Conservation (phyloP, 2,888 invertebrate species). For the Thera obeliscata region DNA sequence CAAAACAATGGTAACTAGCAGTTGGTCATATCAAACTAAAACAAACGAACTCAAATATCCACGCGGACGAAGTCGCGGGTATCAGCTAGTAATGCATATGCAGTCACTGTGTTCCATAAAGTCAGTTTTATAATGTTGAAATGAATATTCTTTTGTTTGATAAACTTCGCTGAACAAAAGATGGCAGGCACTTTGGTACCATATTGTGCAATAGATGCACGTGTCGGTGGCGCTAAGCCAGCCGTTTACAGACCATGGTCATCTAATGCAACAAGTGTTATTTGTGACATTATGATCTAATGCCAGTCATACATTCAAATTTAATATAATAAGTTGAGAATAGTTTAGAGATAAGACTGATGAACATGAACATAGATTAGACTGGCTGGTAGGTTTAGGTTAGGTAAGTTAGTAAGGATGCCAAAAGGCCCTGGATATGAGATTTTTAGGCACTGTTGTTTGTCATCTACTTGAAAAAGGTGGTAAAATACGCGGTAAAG, state of each 20-base stretch:
- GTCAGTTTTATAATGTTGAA: constrained; percentile 3
- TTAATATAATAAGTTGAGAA: background rate
- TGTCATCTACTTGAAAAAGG: background rate
- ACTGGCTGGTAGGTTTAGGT: too few species aligned
- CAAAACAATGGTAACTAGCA: too few species aligned
- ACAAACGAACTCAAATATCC: too few species aligned
- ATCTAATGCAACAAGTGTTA: constrained; percentile 59
- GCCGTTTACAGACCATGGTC: constrained; percentile 51
- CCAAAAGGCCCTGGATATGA: too few species aligned
- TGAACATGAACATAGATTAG: too few species aligned
- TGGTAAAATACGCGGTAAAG: constrained; percentile 15
- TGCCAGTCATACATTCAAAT: constrained; percentile 22
- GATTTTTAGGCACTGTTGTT: background rate
- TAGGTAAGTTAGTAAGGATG: too few species aligned
- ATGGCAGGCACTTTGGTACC: constrained; percentile 27
- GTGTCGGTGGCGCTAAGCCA: constrained; percentile 63
- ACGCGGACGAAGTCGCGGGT: too few species aligned
- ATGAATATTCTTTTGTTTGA: constrained; percentile 37
- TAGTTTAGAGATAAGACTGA: background rate
- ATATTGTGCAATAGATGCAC: constrained; percentile 53
- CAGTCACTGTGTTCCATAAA: too few species aligned
- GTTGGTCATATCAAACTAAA: too few species aligned
- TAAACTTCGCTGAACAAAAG: constrained; percentile 25
- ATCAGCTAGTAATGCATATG: too few species aligned
- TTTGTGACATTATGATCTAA: constrained; percentile 49